Conservation (phyloP, 1,140 invertebrate genomes). For the Aphelenchoides fujianensis region DNA sequence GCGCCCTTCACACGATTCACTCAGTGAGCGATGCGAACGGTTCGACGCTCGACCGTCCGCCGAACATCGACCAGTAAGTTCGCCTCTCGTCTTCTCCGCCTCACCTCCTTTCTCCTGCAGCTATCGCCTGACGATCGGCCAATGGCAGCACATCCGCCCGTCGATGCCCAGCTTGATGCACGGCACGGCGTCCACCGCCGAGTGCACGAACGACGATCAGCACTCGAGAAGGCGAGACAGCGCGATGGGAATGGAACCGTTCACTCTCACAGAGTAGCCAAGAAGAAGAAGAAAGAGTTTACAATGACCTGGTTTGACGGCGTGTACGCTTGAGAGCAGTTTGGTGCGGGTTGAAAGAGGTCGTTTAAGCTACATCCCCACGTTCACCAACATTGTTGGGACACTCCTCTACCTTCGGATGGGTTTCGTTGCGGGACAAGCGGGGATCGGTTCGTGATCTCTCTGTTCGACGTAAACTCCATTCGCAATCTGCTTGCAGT, state of each 20-base stretch:
- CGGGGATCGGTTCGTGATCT: conserved; percentile 66
- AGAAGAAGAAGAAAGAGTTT: background rate
- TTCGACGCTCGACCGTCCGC: conserved; percentile 16
- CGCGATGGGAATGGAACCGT: background rate
- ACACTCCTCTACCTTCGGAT: conserved; percentile 70
- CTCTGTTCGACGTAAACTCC: background rate
- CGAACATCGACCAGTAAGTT: conserved; percentile 28
- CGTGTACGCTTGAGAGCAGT: background rate
- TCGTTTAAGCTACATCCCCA: too few relatives aligned
- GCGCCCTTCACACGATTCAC: background rate
- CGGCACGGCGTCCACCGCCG: background rate
- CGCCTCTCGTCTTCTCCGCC: too few relatives aligned
- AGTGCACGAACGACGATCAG: background rate
- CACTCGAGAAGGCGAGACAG: background rate
- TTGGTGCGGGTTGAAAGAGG: too few relatives aligned
- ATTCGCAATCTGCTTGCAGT: conserved; percentile 31
- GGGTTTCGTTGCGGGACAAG: conserved; percentile 70
- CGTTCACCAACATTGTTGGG: conserved; percentile 68
- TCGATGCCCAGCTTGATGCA: conserved; percentile 20
- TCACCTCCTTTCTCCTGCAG: too few relatives aligned
- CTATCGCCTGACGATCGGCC: background rate
- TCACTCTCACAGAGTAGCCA: background rate
- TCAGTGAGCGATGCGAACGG: conserved; percentile 9
- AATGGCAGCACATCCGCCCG: background rate
- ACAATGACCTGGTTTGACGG: background rate